Evolutionary conservation across 2,797 vertebrate species (phyloP).

Genomic region (Momotus momota): DNA sequence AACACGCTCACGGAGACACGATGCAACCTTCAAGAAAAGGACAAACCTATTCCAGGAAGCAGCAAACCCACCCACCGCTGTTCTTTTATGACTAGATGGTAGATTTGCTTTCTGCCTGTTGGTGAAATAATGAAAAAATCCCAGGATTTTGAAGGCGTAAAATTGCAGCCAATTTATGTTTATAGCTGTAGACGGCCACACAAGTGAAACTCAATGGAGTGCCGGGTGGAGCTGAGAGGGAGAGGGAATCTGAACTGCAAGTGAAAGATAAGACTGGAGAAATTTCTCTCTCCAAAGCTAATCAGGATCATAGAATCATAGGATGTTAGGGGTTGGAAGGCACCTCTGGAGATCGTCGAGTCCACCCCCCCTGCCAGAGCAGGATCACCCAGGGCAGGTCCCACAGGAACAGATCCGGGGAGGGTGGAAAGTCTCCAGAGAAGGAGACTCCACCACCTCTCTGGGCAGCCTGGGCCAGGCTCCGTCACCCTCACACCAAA

Average conservation of each 20-base stretch:
- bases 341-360: too few relatives aligned
- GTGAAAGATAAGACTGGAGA: not conserved
- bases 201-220: not conserved
- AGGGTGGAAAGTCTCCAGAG: too few relatives aligned
- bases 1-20: not conserved
- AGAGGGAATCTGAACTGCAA: not conserved
- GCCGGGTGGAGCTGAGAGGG: not conserved
- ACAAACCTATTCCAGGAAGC: not conserved
- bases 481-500: too few relatives aligned
- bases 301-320: not conserved
- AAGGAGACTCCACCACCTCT: too few relatives aligned
- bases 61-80: constrained; percentile 7
- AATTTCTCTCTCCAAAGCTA: not conserved
- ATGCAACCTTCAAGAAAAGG: not conserved
- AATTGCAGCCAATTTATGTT: constrained; percentile 44
- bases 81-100: not conserved
- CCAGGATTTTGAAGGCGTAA: constrained; percentile 9
- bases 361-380: too few relatives aligned
- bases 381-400: too few relatives aligned
- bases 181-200: constrained; percentile 5
- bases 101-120: not conserved
- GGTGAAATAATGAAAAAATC: constrained; percentile 52
- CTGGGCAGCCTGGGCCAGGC: too few relatives aligned
- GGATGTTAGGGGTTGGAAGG: too few relatives aligned
- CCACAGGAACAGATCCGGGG: too few relatives aligned